phyloP scores from a whole-genome alignment of 2,797 vertebrate genomes.

The Antennarius maculatus region DNA sequence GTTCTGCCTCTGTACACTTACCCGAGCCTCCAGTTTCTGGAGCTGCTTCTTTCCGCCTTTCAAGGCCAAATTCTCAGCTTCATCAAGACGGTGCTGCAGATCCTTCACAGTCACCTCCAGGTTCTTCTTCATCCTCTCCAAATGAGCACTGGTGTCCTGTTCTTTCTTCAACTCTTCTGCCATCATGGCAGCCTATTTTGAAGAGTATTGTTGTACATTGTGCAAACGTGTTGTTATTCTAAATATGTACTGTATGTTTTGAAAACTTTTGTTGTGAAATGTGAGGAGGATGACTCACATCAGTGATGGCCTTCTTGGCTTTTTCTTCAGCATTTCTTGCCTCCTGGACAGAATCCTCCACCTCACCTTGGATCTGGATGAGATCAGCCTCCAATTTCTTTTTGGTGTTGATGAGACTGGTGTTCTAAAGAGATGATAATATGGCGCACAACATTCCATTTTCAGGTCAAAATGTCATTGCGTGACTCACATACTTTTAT shows the following conservation, averaged over 20 bases:
- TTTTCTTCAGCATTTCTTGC: constrained; percentile 91
- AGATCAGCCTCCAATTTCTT: constrained; percentile 90
- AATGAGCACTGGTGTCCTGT: constrained; percentile 92
- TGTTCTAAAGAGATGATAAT: constrained; percentile 78
- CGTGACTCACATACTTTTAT: too few species aligned
- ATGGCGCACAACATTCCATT: neutral
- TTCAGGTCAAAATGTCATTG: neutral
- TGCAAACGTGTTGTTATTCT: neutral
- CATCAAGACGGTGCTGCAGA: constrained; percentile 89
- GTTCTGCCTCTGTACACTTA: constrained; percentile 41
- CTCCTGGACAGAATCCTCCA: constrained; percentile 88
- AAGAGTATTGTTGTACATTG: neutral
- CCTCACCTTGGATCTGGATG: constrained; percentile 86
- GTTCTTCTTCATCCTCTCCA: constrained; percentile 96
- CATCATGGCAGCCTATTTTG: constrained; percentile 91
- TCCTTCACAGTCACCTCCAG: constrained; percentile 91
- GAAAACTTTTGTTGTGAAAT: neutral
- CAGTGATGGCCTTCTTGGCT: constrained; percentile 93
- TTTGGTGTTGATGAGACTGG: constrained; percentile 83
- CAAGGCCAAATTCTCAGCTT: constrained; percentile 91
- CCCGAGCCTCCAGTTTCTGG: constrained; percentile 90
- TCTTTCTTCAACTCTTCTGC: constrained; percentile 95
- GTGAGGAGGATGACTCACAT: constrained; percentile 77
- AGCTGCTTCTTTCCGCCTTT: constrained; percentile 94
- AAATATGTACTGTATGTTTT: neutral